Evolutionary conservation across 2,113 vertebrate genomes (phyloP).

Genomic region (Raja brachyura): DNA sequence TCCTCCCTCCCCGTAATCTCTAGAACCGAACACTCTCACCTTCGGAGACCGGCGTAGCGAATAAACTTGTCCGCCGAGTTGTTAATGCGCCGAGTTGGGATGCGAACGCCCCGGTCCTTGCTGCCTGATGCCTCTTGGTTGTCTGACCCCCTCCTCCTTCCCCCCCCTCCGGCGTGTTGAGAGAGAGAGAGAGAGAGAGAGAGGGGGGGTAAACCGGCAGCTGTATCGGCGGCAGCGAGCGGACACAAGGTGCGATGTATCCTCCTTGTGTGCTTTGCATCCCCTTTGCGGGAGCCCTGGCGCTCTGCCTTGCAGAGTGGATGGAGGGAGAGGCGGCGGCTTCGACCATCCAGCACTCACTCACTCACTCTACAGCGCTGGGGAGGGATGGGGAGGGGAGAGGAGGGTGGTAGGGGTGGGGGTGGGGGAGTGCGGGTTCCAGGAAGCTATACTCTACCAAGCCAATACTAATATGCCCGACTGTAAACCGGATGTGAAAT

Average conservation of each 20-base stretch:
- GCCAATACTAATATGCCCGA: slow-evolving; percentile 71
- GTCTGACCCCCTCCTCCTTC: not conserved
- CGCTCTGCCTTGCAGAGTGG: not conserved
- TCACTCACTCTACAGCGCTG: not conserved
- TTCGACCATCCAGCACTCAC: not conserved
- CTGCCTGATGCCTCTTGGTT: not conserved
- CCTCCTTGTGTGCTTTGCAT: no score
- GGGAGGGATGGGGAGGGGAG: no score
- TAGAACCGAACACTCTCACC: not conserved
- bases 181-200: no score
- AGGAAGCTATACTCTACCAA: slow-evolving; percentile 65
- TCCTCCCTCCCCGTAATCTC: no score
- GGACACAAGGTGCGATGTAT: not conserved
- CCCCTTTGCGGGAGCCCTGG: no score
- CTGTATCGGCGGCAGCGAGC: not conserved
- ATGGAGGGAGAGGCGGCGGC: slow-evolving; percentile 12
- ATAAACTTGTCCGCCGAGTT: slow-evolving; percentile 15
- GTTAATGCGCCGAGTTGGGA: not conserved
- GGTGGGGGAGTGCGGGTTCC: slow-evolving; percentile 54
- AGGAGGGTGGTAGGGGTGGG: not conserved
- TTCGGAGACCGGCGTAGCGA: not conserved
- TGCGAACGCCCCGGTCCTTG: not conserved
- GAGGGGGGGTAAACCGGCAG: not conserved
- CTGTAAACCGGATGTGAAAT: slow-evolving; percentile 79
- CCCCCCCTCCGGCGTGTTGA: no score